Evolutionary conservation across 2,888 invertebrate species (phyloP).

Genomic region (Orgyia antiqua): DNA sequence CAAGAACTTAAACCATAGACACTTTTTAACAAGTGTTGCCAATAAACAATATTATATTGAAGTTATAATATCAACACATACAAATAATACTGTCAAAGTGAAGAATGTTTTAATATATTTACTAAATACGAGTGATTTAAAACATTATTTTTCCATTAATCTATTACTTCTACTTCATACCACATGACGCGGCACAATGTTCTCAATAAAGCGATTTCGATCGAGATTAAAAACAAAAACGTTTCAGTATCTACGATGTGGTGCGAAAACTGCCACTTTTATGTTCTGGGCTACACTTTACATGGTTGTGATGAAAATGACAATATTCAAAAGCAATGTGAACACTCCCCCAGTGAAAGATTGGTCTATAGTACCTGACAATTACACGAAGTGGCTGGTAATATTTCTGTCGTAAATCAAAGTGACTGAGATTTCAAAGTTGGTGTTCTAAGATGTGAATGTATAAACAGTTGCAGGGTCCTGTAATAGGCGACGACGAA

Average conservation of each 20-base stretch:
- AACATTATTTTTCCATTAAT: constrained; percentile 13
- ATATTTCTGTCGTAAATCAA: constrained; percentile 14
- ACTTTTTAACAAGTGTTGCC: no score
- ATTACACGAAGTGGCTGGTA: constrained; percentile 72
- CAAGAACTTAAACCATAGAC: no score
- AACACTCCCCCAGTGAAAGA: constrained; percentile 48
- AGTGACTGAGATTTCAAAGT: background rate
- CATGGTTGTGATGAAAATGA: constrained; percentile 68
- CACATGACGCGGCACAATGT: constrained; percentile 60
- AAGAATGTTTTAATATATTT: no score
- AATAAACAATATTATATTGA: no score
- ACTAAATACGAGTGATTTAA: constrained; percentile 18
- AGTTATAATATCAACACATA: no score
- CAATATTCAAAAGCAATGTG: constrained; percentile 63
- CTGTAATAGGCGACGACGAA: constrained; percentile 52
- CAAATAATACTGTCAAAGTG: no score
- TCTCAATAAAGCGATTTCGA: constrained; percentile 51
- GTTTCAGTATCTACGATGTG: constrained; percentile 60
- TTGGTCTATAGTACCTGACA: constrained; percentile 62
- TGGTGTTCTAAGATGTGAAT: no score
- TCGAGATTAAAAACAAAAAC: constrained; percentile 51
- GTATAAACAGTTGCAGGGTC: constrained; percentile 53
- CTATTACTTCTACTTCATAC: constrained; percentile 24
- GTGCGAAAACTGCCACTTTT: constrained; percentile 66
- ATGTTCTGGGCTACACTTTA: constrained; percentile 69